Evolutionary conservation across 1,140 invertebrate genomes (phyloP), one percentile per base, ranked within the genome.

Genomic region (Drosophila mauritiana): DNA sequence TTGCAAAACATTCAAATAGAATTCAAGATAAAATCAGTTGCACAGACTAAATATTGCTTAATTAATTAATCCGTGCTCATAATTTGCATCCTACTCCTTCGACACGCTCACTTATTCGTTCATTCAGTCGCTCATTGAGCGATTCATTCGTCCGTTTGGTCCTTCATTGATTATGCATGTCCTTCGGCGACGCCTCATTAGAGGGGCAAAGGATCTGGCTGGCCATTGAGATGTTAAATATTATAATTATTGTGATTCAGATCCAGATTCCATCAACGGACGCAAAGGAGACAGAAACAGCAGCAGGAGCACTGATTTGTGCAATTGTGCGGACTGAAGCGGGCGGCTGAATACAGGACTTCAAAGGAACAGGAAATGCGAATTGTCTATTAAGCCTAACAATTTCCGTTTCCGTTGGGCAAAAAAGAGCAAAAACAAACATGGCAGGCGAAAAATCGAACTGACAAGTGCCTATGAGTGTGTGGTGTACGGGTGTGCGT

Each of bases 381-480:
- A 80, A 80, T 86, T 89, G 84, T 89, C 84, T 89, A 89, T 89
- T 84, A 89, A 84, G 84, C 84, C 84, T 89, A 89, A 89, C 84
- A 89, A 89, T 84, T 89, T 89, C 84, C 84, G 84, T 67, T 89
- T 89, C 84, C 84, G 80, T 22, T 72, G 48, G 51, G 72, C 57
- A 54, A 74, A 70, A 72, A 27, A 67, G 39, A 62, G 20, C 55
- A 40, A 40, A 31, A 46, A 49, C 13, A 22, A 46, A 36, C 13
- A 31, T 27, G n/a, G 40, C 40, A 17, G 4, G 17, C 22, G 43
- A 57, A 59, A 43, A 61, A 75, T 53, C 45, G 51, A 61, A 68
- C 25, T 46, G 45, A 43, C 36, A 34, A 15, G 58, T 63, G 53
- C 15, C 17, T 8, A 12, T 2, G 40, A 42, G n/a, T 42, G 39